Evolutionary conservation across 1,140 invertebrate genomes (phyloP).

Genomic region (Hermetia illucens): DNA sequence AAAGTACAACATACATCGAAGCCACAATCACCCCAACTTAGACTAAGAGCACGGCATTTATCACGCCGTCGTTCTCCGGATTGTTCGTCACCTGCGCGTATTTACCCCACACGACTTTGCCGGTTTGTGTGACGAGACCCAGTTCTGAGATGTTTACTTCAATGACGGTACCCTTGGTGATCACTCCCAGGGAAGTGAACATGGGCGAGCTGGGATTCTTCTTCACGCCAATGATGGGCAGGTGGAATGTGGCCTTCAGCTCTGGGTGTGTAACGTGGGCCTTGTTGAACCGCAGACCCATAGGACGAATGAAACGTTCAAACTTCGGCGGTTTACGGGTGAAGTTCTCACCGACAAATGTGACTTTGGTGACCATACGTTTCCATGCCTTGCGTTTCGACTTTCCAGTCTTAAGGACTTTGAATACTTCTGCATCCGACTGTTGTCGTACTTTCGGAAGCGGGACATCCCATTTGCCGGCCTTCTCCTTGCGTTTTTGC

Average conservation of each 20-base stretch:
- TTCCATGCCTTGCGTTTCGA: constrained; percentile 96
- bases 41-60: constrained; percentile 95
- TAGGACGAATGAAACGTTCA: constrained; percentile 97
- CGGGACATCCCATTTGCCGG: constrained; percentile 99
- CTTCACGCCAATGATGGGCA: constrained; percentile 98
- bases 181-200: constrained; percentile 94
- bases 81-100: constrained; percentile 99
- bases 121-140: constrained; percentile 95
- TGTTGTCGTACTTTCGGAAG: constrained; percentile 96
- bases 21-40: constrained; percentile 37
- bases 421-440: constrained; percentile 96
- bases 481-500: constrained; percentile 99
- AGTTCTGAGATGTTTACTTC: constrained; percentile 98
- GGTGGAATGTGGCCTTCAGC: constrained; percentile 94
- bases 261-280: constrained; percentile 99
- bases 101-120: constrained; percentile 99
- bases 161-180: constrained; percentile 95
- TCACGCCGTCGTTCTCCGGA: constrained; percentile 99
- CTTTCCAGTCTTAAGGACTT: constrained; percentile 89
- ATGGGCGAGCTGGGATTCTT: constrained; percentile 97
- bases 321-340: constrained; percentile 99
- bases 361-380: constrained; percentile 98
- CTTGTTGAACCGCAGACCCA: constrained; percentile 92
- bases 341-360: constrained; percentile 95
- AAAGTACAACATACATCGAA: background rate